Conservation (phyloP, 2,797 vertebrate species). For the Schizopygopsis pylzovi region DNA sequence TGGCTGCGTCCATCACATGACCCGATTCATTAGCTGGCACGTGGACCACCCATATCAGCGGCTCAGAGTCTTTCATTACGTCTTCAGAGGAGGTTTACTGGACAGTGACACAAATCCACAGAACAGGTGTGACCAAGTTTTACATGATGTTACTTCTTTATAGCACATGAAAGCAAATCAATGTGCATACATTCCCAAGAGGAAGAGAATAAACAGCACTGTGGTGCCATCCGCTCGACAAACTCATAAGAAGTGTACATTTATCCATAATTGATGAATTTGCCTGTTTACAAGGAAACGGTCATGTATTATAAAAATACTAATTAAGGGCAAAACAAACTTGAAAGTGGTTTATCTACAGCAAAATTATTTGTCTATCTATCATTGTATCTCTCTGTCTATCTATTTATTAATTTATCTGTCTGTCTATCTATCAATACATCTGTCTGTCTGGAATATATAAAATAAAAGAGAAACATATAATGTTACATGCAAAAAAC, state of each 20-base stretch:
- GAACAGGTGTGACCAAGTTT: conserved; percentile 23
- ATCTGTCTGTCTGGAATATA: background rate
- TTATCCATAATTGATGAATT: conserved; percentile 50
- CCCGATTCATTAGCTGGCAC: conserved; percentile 24
- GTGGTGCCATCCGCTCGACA: conserved; percentile 37
- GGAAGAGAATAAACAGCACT: conserved; percentile 28
- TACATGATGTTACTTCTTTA: background rate
- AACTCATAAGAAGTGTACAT: conserved; percentile 35
- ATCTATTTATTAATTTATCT: background rate
- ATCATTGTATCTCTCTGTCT: background rate
- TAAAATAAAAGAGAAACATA: background rate
- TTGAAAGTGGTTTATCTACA: conserved; percentile 17
- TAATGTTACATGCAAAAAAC: background rate
- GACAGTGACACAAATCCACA: background rate
- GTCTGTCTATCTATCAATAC: background rate
- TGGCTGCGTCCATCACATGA: conserved; percentile 21
- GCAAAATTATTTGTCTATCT: background rate
- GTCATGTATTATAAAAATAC: conserved; percentile 30
- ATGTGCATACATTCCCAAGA: conserved; percentile 8
- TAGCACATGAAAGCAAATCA: background rate
- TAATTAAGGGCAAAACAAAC: conserved; percentile 35
- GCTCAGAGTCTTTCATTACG: conserved; percentile 27
- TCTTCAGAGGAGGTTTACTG: conserved; percentile 31
- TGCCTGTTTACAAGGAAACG: conserved; percentile 50
- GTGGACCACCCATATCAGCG: conserved; percentile 36